Conservation (phyloP, 2,888 invertebrate species). For the Listrodromus nycthemerus region DNA sequence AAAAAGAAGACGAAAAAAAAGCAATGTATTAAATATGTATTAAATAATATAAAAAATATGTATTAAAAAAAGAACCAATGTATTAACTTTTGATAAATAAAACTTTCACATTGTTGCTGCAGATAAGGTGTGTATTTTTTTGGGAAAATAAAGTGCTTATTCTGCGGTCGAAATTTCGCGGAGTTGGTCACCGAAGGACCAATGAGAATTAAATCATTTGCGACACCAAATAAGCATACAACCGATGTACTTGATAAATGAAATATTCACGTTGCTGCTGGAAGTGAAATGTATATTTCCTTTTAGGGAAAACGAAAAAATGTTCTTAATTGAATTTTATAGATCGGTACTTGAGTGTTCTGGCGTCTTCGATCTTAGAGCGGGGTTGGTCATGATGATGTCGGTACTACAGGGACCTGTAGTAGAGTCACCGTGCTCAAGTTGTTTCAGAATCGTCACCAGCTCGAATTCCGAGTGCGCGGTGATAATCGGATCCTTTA, state of each 20-base stretch:
- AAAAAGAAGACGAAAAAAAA: not conserved
- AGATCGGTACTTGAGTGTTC: conserved; percentile 59
- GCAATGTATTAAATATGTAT: too few relatives aligned
- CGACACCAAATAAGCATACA: conserved; percentile 43
- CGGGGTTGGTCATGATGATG: conserved; percentile 30
- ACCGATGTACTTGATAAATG: conserved; percentile 34
- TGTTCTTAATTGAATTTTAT: conserved; percentile 11
- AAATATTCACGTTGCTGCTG: conserved; percentile 15
- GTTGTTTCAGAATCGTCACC: conserved; percentile 68
- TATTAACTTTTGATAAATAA: conserved; percentile 43
- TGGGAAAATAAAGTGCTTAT: not conserved
- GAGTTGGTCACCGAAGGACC: conserved; percentile 68
- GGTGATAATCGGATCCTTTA: conserved; percentile 71
- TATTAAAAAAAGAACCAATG: conserved; percentile 31
- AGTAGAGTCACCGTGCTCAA: conserved; percentile 25
- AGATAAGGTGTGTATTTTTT: not conserved
- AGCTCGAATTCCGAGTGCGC: conserved; percentile 76
- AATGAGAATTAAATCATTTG: conserved; percentile 70
- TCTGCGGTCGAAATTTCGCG: conserved; percentile 46
- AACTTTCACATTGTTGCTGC: conserved; percentile 11
- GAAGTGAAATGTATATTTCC: not conserved
- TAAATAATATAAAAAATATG: too few relatives aligned
- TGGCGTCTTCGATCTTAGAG: conserved; percentile 10
- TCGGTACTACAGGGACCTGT: not conserved
- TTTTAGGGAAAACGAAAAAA: not conserved